Evolutionary conservation across 2,888 invertebrate species (phyloP), one percentile per base, ranked within the genome.

Genomic region (Torymus auratus): DNA sequence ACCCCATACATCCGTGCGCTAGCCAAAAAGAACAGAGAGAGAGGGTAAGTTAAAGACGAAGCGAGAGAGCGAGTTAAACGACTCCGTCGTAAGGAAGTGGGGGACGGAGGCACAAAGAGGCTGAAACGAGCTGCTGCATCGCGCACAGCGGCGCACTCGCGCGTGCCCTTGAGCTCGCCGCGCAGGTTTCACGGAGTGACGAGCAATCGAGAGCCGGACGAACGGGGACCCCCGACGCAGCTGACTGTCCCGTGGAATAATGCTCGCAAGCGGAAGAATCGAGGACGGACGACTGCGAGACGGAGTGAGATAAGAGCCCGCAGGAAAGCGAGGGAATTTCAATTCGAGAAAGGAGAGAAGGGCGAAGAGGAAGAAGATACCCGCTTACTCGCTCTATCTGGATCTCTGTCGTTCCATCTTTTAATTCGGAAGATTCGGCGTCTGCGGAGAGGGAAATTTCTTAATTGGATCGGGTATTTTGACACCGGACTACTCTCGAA

Each of bases 131-230:
- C 28, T 7, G 72, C 41, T 12, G 41, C 12, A 14, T 62, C 60
- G 5, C 41, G 53, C 78, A n/a, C n/a, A n/a, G n/a, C n/a, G n/a
- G n/a, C n/a, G n/a, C n/a, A n/a, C n/a, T n/a, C n/a, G 81, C 80
- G 71, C 12, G 60, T 77, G 83, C 67, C 84, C 83, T 82, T 84
- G 83, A 82, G 76, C 52, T 76, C 74, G 65, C 76, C 73, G 77
- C 80, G 77, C 80, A 75, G 78, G 64, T 77, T 75, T 77, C 64
- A 78, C 75, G n/a, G 62, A 82, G 77, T 81, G 83, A 78, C 82
- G 83, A 78, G 81, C 82, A 82, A 83, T 82, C 84, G 80, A 79
- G 71, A 17, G 77, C 41, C 15, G 20, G 50, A 64, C 53, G 69
- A 52, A n/a, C 50, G 60, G 64, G 60, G 64, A 65, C 70, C 79